These are phyloP conservation scores for Cyrtonyx montezumae DNA, from an alignment of 2,113 vertebrate genomes.

Conservation along the genomic window DNA sequence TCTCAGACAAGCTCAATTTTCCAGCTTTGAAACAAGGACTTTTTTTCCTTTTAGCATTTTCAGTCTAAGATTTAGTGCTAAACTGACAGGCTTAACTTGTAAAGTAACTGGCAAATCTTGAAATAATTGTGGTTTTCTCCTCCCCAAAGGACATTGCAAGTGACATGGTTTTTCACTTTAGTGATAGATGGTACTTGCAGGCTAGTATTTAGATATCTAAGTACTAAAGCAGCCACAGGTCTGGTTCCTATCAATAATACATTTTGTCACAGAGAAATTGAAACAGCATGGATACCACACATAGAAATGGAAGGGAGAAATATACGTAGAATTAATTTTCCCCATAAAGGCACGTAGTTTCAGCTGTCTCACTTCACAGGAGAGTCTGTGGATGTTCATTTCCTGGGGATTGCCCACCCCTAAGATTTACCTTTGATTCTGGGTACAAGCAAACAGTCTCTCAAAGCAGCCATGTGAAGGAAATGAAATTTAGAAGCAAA, in stretches of 20 bases:
- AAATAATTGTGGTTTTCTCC: background rate
- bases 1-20: background rate
- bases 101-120: constrained; percentile 35
- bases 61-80: background rate
- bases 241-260: constrained; percentile 65
- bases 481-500: background rate
- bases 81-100: constrained; percentile 12
- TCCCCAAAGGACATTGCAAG: background rate
- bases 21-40: background rate
- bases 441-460: background rate
- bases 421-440: background rate
- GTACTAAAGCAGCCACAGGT: constrained; percentile 46
- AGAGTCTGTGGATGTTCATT: background rate
- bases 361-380: background rate
- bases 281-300: constrained; percentile 51
- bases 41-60: background rate
- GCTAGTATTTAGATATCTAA: constrained; percentile 29
- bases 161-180: background rate
- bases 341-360: background rate
- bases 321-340: background rate
- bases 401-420: background rate
- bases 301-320: background rate
- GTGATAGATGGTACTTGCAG: constrained; percentile 11
- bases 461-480: background rate
- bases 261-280: constrained; percentile 61